Percentiles rank a stretch among this genome's conserved stretches.
phyloP scores from a whole-genome alignment of 2,797 vertebrate species.

The Natrix natrix region DNA sequence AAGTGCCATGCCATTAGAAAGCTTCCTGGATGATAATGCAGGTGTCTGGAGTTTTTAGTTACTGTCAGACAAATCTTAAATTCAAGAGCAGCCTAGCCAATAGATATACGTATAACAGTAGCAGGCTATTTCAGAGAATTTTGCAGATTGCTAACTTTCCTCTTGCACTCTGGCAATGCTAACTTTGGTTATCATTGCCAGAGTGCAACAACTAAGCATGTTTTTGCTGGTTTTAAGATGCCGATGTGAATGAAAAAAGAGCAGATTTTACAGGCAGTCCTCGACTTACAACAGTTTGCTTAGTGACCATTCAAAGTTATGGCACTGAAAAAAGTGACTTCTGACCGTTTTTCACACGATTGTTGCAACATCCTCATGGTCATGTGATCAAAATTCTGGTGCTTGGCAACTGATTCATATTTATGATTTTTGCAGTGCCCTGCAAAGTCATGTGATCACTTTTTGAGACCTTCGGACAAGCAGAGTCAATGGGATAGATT shows the following conservation, averaged over 20 bases:
- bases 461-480: neutral
- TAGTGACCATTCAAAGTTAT: neutral
- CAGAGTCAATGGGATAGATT: neutral
- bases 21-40: slow-evolving; percentile 2
- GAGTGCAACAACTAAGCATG: slow-evolving; percentile 11
- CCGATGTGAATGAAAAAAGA: slow-evolving; percentile 44
- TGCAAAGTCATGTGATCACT: neutral
- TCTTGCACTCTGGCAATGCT: no score
- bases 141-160: slow-evolving; percentile 27
- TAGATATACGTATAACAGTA: slow-evolving; percentile 15
- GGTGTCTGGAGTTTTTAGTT: slow-evolving; percentile 29
- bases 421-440: neutral
- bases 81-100: neutral
- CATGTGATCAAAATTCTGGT: neutral
- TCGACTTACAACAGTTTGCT: neutral
- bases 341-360: neutral
- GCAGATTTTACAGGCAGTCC: slow-evolving; percentile 16
- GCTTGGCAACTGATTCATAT: neutral
- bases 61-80: neutral
- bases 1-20: slow-evolving; percentile 7
- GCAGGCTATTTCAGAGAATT: neutral
- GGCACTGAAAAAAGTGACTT: neutral
- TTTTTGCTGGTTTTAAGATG: slow-evolving; percentile 17
- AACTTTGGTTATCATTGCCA: neutral
- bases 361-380: neutral